A percentile compares a stretch with the other conserved stretches of the same genome.
Evolutionary conservation across 2,888 invertebrate species (phyloP).

Genomic region (Protophormia terraenovae): DNA sequence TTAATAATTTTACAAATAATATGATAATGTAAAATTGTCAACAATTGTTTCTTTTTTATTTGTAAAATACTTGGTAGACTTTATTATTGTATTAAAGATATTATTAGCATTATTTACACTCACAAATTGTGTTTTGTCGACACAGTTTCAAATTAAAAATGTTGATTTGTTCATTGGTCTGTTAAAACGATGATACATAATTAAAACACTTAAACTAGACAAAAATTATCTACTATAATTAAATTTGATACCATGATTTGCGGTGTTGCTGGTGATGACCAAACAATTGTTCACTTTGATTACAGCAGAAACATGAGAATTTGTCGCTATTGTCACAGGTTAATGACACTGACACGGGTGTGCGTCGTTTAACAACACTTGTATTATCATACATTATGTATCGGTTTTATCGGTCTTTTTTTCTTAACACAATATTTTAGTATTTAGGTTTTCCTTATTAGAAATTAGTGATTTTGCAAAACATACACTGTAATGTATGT

Average conservation of each 20-base stretch:
- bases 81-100: too few species aligned
- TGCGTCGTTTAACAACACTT: conserved; percentile 58
- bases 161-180: not conserved
- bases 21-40: too few species aligned
- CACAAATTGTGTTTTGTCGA: too few species aligned
- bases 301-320: conserved; percentile 72
- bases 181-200: not conserved
- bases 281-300: conserved; percentile 60
- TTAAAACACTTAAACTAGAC: not conserved
- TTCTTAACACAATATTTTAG: not conserved
- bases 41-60: too few species aligned
- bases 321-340: conserved; percentile 64
- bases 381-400: conserved; percentile 61
- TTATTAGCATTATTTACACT: too few species aligned
- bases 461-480: not conserved
- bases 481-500: not conserved
- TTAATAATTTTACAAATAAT: too few species aligned
- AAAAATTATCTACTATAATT: not conserved
- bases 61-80: too few species aligned
- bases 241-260: conserved; percentile 60
- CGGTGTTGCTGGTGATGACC: conserved; percentile 56
- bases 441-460: not conserved
- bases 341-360: conserved; percentile 65
- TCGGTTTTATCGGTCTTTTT: conserved; percentile 9
- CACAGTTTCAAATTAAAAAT: not conserved